Base-by-base conservation (phyloP, 2,113 vertebrate genomes). In the Physeter macrocephalus region DNA sequence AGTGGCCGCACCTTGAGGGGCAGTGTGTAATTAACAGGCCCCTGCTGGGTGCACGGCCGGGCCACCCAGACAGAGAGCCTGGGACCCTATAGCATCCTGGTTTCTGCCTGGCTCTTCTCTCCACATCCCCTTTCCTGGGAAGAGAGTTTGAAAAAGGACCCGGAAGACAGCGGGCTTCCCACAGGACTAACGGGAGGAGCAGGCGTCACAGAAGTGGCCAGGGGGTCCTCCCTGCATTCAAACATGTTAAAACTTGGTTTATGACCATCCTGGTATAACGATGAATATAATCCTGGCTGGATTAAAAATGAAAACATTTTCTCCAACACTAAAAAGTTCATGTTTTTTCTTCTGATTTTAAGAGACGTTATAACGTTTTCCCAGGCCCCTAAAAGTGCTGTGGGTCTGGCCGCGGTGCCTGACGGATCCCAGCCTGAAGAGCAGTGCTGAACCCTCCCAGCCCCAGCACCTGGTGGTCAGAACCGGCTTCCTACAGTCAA, bases 381-480 rank as follows among this genome's bases (percentile, higher is more conserved):
- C 10, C 1, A 8, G 64, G 71, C 18, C 61, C 62, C 80, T 69
- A 17, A 41, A n/a, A n/a, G 41, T n/a, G 12, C 20, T 5, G 0
- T 41, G 72, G 88, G 27, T 41, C 62, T 27, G 41, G 52, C 62
- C 72, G 21, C 20, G 0, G 3, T 21, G n/a, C 82, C 64, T 21
- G 14, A 59, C 4, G n/a, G 88, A 52, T 12, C n/a, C 67, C 21
- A 11, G 81, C 59, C 14, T 0, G 2, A 7, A n/a, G 25, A 57
- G 6, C 2, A 0, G 1, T 1, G 25, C 36, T 0, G 41, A 10
- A 1, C 46, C 13, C 57, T 18, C 29, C 29, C 31, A 0, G 6
- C 27, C 54, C 57, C 81, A 1, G 34, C 15, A 4, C 25, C 74
- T 15, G 21, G 25, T 12, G 6, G 27, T 46, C 18, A 25, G 36